phyloP scores from a whole-genome alignment of 2,888 invertebrate species.

The Zaprionus lineosus region DNA sequence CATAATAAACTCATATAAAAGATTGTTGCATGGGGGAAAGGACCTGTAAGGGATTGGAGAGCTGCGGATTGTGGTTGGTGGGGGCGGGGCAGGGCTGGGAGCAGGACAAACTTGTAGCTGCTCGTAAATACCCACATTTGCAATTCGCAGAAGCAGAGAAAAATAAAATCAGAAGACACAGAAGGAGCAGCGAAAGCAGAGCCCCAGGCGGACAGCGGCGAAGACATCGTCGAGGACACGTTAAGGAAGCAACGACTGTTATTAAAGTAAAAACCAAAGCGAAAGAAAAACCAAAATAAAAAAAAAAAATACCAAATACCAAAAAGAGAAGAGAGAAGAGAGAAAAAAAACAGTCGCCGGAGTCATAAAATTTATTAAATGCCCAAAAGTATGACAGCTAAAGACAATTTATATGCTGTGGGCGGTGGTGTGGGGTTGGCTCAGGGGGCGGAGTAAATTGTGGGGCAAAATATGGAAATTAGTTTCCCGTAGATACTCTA shows the following conservation, averaged over 20 bases:
- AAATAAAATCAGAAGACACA: not conserved
- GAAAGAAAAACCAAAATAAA: conserved; percentile 17
- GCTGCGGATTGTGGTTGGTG: conserved; percentile 1
- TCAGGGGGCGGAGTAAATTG: conserved; percentile 12
- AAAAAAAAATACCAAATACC: conserved; percentile 7
- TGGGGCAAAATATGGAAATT: conserved; percentile 43
- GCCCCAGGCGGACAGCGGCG: conserved; percentile 60
- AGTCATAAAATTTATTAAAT: conserved; percentile 77
- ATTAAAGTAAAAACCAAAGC: conserved; percentile 52
- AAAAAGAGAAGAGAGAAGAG: conserved; percentile 13
- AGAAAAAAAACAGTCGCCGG: conserved; percentile 24
- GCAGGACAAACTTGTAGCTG: conserved; percentile 36
- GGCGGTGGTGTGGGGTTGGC: not conserved
- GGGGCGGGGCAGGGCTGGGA: not conserved
- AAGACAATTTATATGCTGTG: conserved; percentile 64
- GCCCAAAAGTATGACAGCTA: conserved; percentile 76
- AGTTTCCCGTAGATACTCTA: conserved; percentile 17
- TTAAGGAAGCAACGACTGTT: conserved; percentile 59
- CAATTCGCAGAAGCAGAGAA: conserved; percentile 37
- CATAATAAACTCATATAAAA: conserved; percentile 79
- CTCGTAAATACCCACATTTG: conserved; percentile 64
- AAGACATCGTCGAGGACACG: conserved; percentile 35
- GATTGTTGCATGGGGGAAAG: conserved; percentile 72
- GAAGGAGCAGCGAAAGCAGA: conserved; percentile 20
- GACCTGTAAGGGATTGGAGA: too few species aligned